Evolutionary conservation across 2,888 invertebrate genomes (phyloP), one percentile per base, ranked within the genome.

Genomic region (Sinhomidia bicolor): DNA sequence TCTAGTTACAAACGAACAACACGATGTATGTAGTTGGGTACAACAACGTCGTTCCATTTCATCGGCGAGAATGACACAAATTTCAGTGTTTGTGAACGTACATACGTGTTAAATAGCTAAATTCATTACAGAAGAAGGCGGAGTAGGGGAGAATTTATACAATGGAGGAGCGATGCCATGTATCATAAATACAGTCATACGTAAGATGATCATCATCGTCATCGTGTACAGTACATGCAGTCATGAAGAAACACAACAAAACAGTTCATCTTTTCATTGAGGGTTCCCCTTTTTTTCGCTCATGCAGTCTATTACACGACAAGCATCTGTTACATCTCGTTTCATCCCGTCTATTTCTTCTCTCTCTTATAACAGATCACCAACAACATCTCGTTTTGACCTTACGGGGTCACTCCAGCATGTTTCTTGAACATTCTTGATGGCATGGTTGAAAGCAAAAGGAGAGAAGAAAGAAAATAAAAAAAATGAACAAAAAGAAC

Each of bases 361-460:
- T 60, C 85, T 76, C 68, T 60, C 85, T 85, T 85, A 12, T 51
- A 92, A 88, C 90, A 92, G 91, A 92, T 91, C 90, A 91, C 91
- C 47, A 91, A 91, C 47, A 91, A 91, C 92, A 92, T 91, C 91
- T 92, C 91, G 87, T 90, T 91, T 81, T 91, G 91, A 91, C 91
- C 92, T 91, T 90, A 89, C 85, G 89, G 90, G 92, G 91, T 91
- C 91, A 91, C 86, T 90, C 84, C 60, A 85, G 51, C 79, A 86
- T 86, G 78, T 85, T 85, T 82, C 26, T n/a, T 86, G 68, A 80
- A 57, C 54, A 71, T 36, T 20, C 57, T 32, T 12, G 51, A 47
- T 68, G 62, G 47, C 44, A 84, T 44, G 68, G 51, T 20, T 74
- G 74, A 83, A 57, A 71, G 71, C 71, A 86, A 86, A 85, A 78